phyloP scores from a whole-genome alignment of 2,797 vertebrate species.

The Hybognathus amarus region DNA sequence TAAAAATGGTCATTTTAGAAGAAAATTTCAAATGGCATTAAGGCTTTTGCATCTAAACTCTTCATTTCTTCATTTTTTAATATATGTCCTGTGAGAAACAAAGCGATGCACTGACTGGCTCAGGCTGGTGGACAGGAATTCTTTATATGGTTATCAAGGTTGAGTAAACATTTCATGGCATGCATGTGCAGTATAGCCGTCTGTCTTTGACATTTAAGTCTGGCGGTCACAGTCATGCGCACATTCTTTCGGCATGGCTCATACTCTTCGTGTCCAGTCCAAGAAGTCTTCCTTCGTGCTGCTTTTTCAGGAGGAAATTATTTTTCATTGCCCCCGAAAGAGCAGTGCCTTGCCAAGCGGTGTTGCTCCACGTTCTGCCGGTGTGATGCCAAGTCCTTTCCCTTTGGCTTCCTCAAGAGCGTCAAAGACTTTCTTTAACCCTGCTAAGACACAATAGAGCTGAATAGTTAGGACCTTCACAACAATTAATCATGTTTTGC shows the following conservation, averaged over 20 bases:
- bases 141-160: constrained; percentile 67
- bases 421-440: constrained; percentile 55
- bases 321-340: constrained; percentile 79
- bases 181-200: constrained; percentile 65
- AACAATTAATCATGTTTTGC: background rate
- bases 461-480: constrained; percentile 54
- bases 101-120: constrained; percentile 36
- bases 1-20: too few species aligned
- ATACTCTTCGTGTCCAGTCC: constrained; percentile 67
- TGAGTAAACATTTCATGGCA: constrained; percentile 70
- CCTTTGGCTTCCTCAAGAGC: constrained; percentile 52
- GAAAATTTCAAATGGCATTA: too few species aligned
- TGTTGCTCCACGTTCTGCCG: constrained; percentile 39
- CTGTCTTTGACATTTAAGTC: constrained; percentile 80
- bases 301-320: constrained; percentile 79
- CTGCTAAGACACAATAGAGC: constrained; percentile 45
- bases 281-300: constrained; percentile 67
- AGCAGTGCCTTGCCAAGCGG: constrained; percentile 67
- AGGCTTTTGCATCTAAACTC: too few species aligned
- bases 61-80: background rate
- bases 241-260: constrained; percentile 77
- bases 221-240: constrained; percentile 68
- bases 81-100: background rate
- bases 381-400: constrained; percentile 62
- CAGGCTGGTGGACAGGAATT: constrained; percentile 52